Evolutionary conservation across 2,888 invertebrate species (phyloP).

Genomic region (Cerceris rybyensis): DNA sequence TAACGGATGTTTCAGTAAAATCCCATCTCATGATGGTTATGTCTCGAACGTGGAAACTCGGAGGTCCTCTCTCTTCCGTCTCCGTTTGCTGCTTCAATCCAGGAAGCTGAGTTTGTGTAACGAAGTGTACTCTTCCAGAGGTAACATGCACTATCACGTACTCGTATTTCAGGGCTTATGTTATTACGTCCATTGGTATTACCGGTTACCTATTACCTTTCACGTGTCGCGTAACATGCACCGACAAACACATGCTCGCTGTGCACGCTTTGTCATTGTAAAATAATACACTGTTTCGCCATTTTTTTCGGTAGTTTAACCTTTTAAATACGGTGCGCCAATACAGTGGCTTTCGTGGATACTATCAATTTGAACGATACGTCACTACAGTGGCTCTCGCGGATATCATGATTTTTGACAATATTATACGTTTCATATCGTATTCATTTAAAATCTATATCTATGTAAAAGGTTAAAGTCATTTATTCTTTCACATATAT

Average conservation of each 20-base stretch:
- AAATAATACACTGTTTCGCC: too few species aligned
- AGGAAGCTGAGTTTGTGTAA: conserved; percentile 9
- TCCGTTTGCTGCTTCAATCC: background rate
- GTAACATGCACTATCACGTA: conserved; percentile 1
- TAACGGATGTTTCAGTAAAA: conserved; percentile 7
- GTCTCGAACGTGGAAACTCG: background rate
- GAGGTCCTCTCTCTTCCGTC: background rate
- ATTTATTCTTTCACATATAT: too few species aligned
- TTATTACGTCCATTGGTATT: conserved; percentile 19
- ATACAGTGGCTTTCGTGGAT: too few species aligned
- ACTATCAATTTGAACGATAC: too few species aligned
- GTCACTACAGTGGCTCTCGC: too few species aligned
- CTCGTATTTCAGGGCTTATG: conserved; percentile 35
- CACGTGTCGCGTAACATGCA: conserved; percentile 18
- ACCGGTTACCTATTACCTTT: conserved; percentile 12
- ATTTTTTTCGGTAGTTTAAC: background rate
- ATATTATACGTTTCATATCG: too few species aligned
- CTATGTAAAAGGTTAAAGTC: too few species aligned
- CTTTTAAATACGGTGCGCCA: too few species aligned
- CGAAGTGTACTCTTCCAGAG: conserved; percentile 1
- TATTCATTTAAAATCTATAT: too few species aligned
- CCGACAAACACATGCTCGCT: background rate
- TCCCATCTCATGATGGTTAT: background rate
- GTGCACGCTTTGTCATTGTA: background rate
- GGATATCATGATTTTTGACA: too few species aligned